phyloP scores from a whole-genome alignment of 2,888 invertebrate genomes.

The Andrena flavipes region DNA sequence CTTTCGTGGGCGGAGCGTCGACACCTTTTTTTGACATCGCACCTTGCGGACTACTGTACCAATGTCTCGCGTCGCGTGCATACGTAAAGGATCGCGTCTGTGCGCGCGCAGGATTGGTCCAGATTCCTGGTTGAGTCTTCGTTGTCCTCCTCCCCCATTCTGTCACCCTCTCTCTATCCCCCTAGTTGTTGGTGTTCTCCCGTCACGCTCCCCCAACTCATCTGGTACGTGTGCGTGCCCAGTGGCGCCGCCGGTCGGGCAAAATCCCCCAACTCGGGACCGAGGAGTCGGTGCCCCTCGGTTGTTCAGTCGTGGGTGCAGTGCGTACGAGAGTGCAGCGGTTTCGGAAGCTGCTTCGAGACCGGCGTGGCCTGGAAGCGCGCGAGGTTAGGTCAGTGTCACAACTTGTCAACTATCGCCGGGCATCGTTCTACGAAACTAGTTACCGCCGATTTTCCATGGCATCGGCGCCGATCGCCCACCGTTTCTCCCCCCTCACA shows the following conservation, averaged over 20 bases:
- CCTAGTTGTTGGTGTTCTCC: slow-evolving; percentile 37
- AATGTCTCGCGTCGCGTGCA: slow-evolving; percentile 49
- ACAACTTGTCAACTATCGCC: slow-evolving; percentile 45
- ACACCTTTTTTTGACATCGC: slow-evolving; percentile 54
- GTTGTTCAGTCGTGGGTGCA: slow-evolving; percentile 76
- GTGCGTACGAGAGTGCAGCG: slow-evolving; percentile 83
- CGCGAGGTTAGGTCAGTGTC: slow-evolving; percentile 78
- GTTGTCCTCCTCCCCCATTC: slow-evolving; percentile 13
- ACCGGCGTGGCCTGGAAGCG: slow-evolving; percentile 74
- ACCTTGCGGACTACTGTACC: slow-evolving; percentile 51
- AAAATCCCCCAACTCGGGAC: slow-evolving; percentile 63
- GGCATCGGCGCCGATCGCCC: too few species aligned
- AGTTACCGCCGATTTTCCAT: not conserved
- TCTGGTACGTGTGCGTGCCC: slow-evolving; percentile 46
- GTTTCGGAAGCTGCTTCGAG: slow-evolving; percentile 75
- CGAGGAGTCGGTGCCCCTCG: slow-evolving; percentile 43
- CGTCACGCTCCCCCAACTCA: slow-evolving; percentile 36
- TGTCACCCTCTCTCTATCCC: slow-evolving; percentile 35
- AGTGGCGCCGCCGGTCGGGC: slow-evolving; percentile 74
- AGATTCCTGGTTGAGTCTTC: slow-evolving; percentile 57
- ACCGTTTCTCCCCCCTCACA: too few species aligned
- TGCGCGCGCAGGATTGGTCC: slow-evolving; percentile 69
- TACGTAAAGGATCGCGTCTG: slow-evolving; percentile 41
- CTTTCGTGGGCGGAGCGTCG: slow-evolving; percentile 62
- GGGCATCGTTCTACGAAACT: not conserved